Evolutionary conservation across 1,140 invertebrate genomes (phyloP), one percentile per base, ranked within the genome.

Genomic region (Telenomus remus): DNA sequence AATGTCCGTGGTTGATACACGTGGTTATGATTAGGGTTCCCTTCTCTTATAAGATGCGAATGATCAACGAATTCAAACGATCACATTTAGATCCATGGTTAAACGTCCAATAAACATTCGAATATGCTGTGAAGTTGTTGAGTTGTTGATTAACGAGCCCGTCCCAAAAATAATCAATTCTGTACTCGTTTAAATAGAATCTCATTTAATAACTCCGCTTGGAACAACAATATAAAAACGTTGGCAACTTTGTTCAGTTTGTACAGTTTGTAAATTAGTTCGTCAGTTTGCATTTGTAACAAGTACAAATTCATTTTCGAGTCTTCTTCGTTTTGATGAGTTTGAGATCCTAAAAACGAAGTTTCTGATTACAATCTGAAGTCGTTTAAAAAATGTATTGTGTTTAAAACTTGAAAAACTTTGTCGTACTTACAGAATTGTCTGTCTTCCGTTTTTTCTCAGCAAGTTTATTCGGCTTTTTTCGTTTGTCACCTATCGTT

Each of bases 81-180:
- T 59, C 55, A 76, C 65, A 75, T 76, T 75, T 69, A 76, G 55
- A 54, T 69, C n/a, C 73, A 65, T 57, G 46, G 70, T 76, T n/a
- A 69, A 76, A 76, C 73, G 65, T 76, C 73, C 73, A 76, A 76
- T 76, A 76, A 76, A 75, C n/a, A 70, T 65, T 76, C 65, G 65
- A 76, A 59, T 76, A 65, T 76, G 73, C 73, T 65, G 73, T 76
- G 73, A 70, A 35, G 0, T 37, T 1, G 12, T 12, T 9, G 33
- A n/a, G n/a, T n/a, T n/a, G n/a, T n/a, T n/a, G n/a, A n/a, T n/a
- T n/a, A n/a, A n/a, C n/a, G n/a, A n/a, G n/a, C n/a, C n/a, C n/a
- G n/a, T n/a, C n/a, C n/a, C n/a, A n/a, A n/a, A n/a, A n/a, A n/a
- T n/a, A n/a, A n/a, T n/a, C n/a, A n/a, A n/a, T n/a, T n/a, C n/a